Evolutionary conservation across 2,797 vertebrate genomes (phyloP).

Genomic region (Hemitrygon akajei): DNA sequence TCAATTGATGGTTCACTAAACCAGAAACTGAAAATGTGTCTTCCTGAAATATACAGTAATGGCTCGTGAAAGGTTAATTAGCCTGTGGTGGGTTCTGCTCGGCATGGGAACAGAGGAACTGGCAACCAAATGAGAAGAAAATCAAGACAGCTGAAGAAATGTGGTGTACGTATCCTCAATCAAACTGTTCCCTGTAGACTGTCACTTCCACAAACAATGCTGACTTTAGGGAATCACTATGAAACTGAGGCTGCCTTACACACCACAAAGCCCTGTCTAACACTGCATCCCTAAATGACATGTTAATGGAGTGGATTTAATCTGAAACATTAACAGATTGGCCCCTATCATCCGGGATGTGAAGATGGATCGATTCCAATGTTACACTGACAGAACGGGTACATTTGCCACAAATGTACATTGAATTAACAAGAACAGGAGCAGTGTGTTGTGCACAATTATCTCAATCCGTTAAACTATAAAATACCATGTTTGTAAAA

Average conservation of each 20-base stretch:
- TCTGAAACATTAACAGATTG: not conserved
- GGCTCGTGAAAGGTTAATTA: slow-evolving; percentile 29
- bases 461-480: not conserved
- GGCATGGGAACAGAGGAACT: not conserved
- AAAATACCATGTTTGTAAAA: not conserved
- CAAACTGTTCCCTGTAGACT: not conserved
- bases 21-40: not conserved
- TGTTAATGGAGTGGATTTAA: not conserved
- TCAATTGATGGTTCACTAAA: not conserved
- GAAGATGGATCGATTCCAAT: slow-evolving; percentile 3
- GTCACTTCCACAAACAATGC: slow-evolving; percentile 19
- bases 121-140: not conserved
- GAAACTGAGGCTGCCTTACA: not conserved
- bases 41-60: not conserved
- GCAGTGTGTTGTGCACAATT: not conserved
- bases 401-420: not conserved
- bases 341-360: slow-evolving; percentile 1
- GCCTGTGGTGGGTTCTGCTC: not conserved
- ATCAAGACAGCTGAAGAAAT: not conserved
- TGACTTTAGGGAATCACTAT: not conserved
- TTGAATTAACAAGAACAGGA: not conserved
- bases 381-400: not conserved
- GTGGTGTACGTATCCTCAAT: not conserved
- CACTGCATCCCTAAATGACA: not conserved
- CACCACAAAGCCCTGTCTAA: not conserved